Base-by-base conservation (phyloP, 1,140 invertebrate genomes). In the Leptinotarsa lineolata region DNA sequence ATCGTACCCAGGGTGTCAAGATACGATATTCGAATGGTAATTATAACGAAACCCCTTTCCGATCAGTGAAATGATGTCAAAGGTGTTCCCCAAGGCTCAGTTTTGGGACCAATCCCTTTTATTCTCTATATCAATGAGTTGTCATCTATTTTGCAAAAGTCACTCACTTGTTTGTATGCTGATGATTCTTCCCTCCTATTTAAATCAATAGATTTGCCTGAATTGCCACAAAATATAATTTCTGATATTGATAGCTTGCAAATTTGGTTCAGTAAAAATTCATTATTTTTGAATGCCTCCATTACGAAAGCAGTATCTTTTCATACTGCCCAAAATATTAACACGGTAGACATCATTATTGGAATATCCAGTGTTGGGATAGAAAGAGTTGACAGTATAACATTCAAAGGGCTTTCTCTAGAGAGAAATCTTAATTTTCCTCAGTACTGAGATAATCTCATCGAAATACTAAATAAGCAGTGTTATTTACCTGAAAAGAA, bases 271-370 rank as follows among this genome's bases (percentile, higher is more conserved):
- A 11, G 59, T 60, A n/a, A 60, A 60, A 60, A 60, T n/a, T 60
- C 59, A 21, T 60, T 60, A 60, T 60, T 60, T 60, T 60, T 60
- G n/a, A 60, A 60, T 60, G 59, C 59, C n/a, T 60, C 59, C 59
- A 60, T 8, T 5, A 60, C 59, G 59, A 60, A 60, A 60, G 59
- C 59, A 60, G n/a, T 60, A 60, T 5, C 59, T 60, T 60, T 60
- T 60, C 59, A 60, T 60, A 60, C n/a, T 60, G 59, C 59, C 59
- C 59, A 60, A 60, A 60, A 60, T 60, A 60, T n/a, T 60, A 60
- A 60, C 59, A 60, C n/a, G n/a, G n/a, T n/a, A n/a, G n/a, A n/a
- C n/a, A n/a, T n/a, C n/a, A n/a, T 5, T n/a, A 21, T 60, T 18
- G 59, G n/a, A 60, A 60, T 60, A 46, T 46, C 45, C 21, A n/a